Evolutionary conservation across 1,140 invertebrate genomes (phyloP).

Genomic region (Coptotermes formosanus): DNA sequence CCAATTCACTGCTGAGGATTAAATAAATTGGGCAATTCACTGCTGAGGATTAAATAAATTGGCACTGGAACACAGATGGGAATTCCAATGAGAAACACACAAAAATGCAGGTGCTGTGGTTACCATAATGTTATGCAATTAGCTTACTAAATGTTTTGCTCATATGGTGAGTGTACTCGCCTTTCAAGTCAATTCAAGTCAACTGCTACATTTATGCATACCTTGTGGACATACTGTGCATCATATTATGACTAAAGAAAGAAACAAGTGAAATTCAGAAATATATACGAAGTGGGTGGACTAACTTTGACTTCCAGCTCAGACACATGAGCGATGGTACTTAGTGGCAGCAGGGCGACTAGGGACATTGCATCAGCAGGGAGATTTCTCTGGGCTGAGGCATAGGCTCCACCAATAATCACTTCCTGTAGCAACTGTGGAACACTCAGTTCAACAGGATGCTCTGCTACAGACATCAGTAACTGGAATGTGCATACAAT

Average conservation of each 20-base stretch:
- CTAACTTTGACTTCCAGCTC: conserved; percentile 53
- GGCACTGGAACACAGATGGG: too few species aligned
- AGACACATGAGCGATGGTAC: conserved; percentile 54
- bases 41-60: too few species aligned
- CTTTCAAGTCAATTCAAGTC: too few species aligned
- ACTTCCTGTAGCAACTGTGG: conserved; percentile 73
- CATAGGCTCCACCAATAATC: conserved; percentile 68
- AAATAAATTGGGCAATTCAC: too few species aligned
- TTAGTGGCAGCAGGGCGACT: conserved; percentile 67
- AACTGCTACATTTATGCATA: too few species aligned
- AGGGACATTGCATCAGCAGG: conserved; percentile 65
- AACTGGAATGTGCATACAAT: conserved; percentile 39
- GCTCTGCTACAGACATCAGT: conserved; percentile 51
- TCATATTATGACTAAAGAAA: background rate
- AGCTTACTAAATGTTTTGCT: too few species aligned
- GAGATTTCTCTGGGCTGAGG: conserved; percentile 67
- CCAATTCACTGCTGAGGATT: too few species aligned
- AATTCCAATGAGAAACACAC: too few species aligned
- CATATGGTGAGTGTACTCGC: too few species aligned
- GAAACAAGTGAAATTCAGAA: background rate
- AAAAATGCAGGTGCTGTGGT: too few species aligned
- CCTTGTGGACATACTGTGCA: too few species aligned
- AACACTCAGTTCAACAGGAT: conserved; percentile 52
- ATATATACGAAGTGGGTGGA: background rate
- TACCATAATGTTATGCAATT: too few species aligned